phyloP scores from a whole-genome alignment of 2,888 invertebrate genomes.

The Thereva unica region DNA sequence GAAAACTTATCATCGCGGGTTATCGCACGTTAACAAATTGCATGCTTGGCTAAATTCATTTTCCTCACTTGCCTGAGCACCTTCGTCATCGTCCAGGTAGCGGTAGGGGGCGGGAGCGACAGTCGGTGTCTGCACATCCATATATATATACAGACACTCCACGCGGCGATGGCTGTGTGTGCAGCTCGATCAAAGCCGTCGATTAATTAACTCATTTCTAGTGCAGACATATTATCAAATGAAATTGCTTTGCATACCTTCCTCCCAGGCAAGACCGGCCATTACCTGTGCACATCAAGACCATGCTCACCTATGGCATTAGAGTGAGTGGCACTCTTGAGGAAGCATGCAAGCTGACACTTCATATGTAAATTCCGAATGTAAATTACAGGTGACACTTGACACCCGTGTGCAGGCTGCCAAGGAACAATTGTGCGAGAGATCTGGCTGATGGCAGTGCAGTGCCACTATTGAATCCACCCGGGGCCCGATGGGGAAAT shows the following conservation, averaged over 20 bases:
- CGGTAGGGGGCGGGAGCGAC: neutral
- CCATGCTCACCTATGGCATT: slow-evolving; percentile 26
- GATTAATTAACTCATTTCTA: slow-evolving; percentile 40
- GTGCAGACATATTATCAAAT: slow-evolving; percentile 40
- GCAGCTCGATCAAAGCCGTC: slow-evolving; percentile 36
- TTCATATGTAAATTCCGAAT: slow-evolving; percentile 38
- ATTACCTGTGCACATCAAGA: slow-evolving; percentile 22
- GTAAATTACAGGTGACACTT: slow-evolving; percentile 40
- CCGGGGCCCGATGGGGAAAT: slow-evolving; percentile 6
- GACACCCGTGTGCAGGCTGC: slow-evolving; percentile 21
- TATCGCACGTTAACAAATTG: too few relatives aligned
- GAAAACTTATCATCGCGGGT: too few relatives aligned
- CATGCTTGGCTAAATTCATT: neutral
- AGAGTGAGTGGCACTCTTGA: slow-evolving; percentile 21
- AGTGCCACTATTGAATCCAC: slow-evolving; percentile 9
- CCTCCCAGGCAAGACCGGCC: slow-evolving; percentile 31
- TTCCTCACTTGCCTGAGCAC: neutral
- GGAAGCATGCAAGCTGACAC: slow-evolving; percentile 37
- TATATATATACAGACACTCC: neutral
- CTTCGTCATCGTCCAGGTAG: neutral
- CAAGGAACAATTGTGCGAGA: slow-evolving; percentile 11
- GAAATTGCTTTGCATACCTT: slow-evolving; percentile 38
- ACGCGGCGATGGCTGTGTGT: slow-evolving; percentile 9
- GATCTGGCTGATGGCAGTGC: neutral
- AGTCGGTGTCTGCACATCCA: too few relatives aligned